Base-by-base conservation (phyloP, 2,113 vertebrate species). In the Silurus meridionalis region DNA sequence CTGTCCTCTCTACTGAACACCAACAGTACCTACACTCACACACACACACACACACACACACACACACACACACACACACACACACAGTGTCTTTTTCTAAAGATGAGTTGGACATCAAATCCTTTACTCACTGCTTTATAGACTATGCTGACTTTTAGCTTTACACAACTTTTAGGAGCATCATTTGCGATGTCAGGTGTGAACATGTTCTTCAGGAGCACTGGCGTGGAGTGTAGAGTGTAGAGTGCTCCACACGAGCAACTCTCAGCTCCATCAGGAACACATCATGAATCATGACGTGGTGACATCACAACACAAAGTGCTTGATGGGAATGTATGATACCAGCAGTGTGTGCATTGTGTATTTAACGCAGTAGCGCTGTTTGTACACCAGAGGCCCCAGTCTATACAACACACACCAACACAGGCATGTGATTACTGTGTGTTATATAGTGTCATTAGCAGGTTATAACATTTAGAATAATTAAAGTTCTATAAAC, bases 1-100 rank as follows among this genome's bases (percentile, higher is more conserved):
- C 67, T 46, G 67, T 71, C 28, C 28, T 46, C 67, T 71, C 67
- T 71, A 71, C 67, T 71, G 67, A 71, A 71, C 67, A 71, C 25
- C 28, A 71, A 48, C 8, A 74, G 71, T 50, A 74, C 46, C 58
- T 60, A 64, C 63, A 66, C 25, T 23, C 28, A 37, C 28, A 37
- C 1, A 37, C 28, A 10, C n/a, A 57, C 46, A 15, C 21, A 82
- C 55, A 80, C 71, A 82, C 60, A n/a, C 25, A 83, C 46, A 63
- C 72, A 37, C 28, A 37, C 28, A 37, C 28, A 37, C 28, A 37
- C 28, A 37, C 28, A 37, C 28, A 37, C 28, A 37, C 2, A 2
- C 28, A 2, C 28, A 37, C 28, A 37, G 28, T 37, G 28, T 37
- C 28, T 37, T 37, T 37, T 37, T 61, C 60, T 61, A 8, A 9